Evolutionary conservation across 2,797 vertebrate species (phyloP).

Genomic region (Anomalospiza imberbis): DNA sequence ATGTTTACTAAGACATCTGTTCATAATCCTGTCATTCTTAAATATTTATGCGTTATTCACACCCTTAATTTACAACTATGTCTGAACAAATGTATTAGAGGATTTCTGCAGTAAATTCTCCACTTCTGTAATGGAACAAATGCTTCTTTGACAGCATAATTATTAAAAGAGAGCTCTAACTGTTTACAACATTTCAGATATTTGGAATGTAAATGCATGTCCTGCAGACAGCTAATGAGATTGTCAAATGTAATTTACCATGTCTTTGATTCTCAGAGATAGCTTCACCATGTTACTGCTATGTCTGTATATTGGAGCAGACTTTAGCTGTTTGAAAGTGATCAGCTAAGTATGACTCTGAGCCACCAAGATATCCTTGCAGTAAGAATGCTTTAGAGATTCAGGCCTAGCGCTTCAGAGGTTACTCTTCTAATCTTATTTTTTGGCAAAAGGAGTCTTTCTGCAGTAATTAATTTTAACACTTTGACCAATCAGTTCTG

Average conservation of each 20-base stretch:
- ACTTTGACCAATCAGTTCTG: background rate
- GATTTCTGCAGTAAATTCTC: background rate
- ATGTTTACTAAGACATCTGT: background rate
- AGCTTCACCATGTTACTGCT: background rate
- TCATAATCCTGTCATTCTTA: background rate
- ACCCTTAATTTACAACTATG: background rate
- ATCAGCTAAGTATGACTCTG: background rate
- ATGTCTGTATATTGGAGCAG: background rate
- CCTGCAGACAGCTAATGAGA: conserved; percentile 15
- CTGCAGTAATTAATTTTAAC: conserved; percentile 24
- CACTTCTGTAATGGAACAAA: background rate
- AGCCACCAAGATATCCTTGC: background rate
- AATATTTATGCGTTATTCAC: background rate
- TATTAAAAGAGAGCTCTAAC: background rate
- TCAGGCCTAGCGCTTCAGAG: background rate
- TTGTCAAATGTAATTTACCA: conserved; percentile 20
- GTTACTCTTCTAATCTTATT: background rate
- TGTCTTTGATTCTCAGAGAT: background rate
- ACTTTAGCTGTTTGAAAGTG: background rate
- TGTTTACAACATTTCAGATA: background rate
- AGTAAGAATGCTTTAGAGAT: background rate
- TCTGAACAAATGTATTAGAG: background rate
- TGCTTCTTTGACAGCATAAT: background rate
- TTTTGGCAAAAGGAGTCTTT: background rate
- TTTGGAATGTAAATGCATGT: background rate